A percentile compares a stretch with the other conserved stretches of the same genome.
Conservation (phyloP, 1,140 invertebrate species). For the Papilio xuthus region DNA sequence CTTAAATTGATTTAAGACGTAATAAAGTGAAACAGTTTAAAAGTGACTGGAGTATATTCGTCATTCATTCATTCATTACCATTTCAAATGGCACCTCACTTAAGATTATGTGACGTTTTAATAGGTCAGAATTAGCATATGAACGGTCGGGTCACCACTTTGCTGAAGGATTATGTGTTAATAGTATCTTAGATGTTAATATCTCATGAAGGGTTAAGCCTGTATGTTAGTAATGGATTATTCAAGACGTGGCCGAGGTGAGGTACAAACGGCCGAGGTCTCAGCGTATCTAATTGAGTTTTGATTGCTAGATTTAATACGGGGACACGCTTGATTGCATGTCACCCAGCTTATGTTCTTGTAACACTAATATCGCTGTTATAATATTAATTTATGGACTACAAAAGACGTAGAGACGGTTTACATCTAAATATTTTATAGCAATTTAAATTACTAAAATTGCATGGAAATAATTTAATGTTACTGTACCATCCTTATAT, state of each 20-base stretch:
- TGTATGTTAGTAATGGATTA: constrained; percentile 64
- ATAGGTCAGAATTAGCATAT: constrained; percentile 69
- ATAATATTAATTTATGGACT: background rate
- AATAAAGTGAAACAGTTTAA: constrained; percentile 34
- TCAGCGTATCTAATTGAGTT: constrained; percentile 54
- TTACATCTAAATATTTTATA: background rate
- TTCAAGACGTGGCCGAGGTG: constrained; percentile 56
- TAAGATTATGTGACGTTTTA: constrained; percentile 63
- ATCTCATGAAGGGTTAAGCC: constrained; percentile 67
- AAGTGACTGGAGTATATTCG: constrained; percentile 48
- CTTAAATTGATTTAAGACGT: constrained; percentile 21
- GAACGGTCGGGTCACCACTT: constrained; percentile 57
- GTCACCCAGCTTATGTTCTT: constrained; percentile 19
- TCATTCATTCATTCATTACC: constrained; percentile 63
- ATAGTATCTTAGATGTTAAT: constrained; percentile 69
- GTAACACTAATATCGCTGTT: background rate
- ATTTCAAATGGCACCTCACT: constrained; percentile 57
- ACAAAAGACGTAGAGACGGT: background rate
- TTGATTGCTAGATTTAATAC: constrained; percentile 51
- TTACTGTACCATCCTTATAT: background rate
- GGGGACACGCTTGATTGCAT: constrained; percentile 23
- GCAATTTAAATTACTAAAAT: background rate
- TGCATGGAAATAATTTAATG: too few species aligned
- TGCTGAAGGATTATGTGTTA: constrained; percentile 67
- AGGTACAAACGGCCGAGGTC: constrained; percentile 47